phyloP scores from a whole-genome alignment of 2,888 invertebrate species.

The Lagria hirta region DNA sequence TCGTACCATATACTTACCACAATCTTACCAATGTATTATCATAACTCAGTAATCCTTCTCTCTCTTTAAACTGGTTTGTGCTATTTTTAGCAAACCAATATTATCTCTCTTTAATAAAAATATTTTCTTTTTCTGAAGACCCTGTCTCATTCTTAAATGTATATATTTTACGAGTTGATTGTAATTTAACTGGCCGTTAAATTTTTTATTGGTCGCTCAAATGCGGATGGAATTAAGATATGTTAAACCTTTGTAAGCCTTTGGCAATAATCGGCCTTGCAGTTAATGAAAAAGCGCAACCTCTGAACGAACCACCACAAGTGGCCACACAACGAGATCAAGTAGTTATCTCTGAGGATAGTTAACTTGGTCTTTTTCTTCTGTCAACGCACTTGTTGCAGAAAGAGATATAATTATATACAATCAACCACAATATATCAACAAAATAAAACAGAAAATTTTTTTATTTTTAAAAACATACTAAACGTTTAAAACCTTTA shows the following conservation, averaged over 20 bases:
- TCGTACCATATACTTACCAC: slow-evolving; percentile 30
- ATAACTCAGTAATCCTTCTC: slow-evolving; percentile 29
- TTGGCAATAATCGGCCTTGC: slow-evolving; percentile 40
- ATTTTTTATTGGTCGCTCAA: slow-evolving; percentile 13
- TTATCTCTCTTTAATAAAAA: slow-evolving; percentile 14
- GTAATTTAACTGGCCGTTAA: too few species aligned
- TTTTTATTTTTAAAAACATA: too few species aligned
- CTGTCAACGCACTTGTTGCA: slow-evolving; percentile 3
- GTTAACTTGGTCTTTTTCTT: slow-evolving; percentile 19
- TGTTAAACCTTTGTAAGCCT: slow-evolving; percentile 29
- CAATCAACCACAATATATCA: too few species aligned
- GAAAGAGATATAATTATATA: too few species aligned
- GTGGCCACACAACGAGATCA: slow-evolving; percentile 39
- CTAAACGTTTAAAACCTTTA: too few species aligned
- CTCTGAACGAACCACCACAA: slow-evolving; percentile 39
- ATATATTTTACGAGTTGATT: slow-evolving; percentile 5
- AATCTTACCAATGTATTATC: slow-evolving; percentile 27
- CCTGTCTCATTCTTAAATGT: neutral
- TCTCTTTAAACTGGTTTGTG: slow-evolving; percentile 31
- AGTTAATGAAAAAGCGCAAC: slow-evolving; percentile 37
- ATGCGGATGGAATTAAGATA: slow-evolving; percentile 17
- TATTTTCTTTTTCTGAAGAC: neutral
- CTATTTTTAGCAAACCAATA: slow-evolving; percentile 31
- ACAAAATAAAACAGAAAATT: too few species aligned
- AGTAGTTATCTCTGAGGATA: slow-evolving; percentile 20